Evolutionary conservation across 2,797 vertebrate species (phyloP), one percentile per base, ranked within the genome.

Genomic region (Pygocentrus nattereri): DNA sequence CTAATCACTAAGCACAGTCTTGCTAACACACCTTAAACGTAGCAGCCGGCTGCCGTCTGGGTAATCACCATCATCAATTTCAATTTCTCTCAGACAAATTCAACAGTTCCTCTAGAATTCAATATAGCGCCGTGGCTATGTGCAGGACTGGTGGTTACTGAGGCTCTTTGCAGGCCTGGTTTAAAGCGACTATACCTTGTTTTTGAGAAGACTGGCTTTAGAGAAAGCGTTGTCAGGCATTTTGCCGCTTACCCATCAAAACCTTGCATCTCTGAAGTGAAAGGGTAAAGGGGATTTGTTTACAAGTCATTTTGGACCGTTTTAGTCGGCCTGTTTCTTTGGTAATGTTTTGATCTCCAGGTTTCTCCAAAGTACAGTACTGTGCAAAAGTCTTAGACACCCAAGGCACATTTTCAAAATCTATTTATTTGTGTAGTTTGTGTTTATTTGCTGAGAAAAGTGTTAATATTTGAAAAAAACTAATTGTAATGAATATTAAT

Each of bases 1-100:
- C 27, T 79, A 74, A 62, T 44, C 72, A 41, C 44, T 74, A 65
- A 38, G 76, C 62, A 44, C 15, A 74, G 54, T 74, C 75, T 21
- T 49, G 58, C 79, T 73, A 69, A 47, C 74, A 44, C 67, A 82
- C 74, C 64, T 67, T 67, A 54, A 65, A 81, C 59, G 69, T 52
- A 76, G 79, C 73, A 71, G 54, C 79, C 71, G 34, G 44, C 81
- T 76, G 72, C 75, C 69, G 50, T 64, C 59, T 49, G 18, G 27
- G 41, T 72, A 78, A 83, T 85, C 58, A 79, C 74, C 41, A 41
- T 62, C 78, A 82, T 77, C 74, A 65, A 80, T 79, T 80, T 73
- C 64, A 34, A 76, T 83, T 67, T 50, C 74, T 67, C 68, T 58
- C 25, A 16, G 58, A 69, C 73, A 80, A 58, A 30, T 34, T 50